A percentile compares a stretch with the other conserved stretches of the same genome.
These are phyloP conservation scores for Adelognathus sp. DNA, from an alignment of 2,888 invertebrate species.

Conservation along the genomic window DNA sequence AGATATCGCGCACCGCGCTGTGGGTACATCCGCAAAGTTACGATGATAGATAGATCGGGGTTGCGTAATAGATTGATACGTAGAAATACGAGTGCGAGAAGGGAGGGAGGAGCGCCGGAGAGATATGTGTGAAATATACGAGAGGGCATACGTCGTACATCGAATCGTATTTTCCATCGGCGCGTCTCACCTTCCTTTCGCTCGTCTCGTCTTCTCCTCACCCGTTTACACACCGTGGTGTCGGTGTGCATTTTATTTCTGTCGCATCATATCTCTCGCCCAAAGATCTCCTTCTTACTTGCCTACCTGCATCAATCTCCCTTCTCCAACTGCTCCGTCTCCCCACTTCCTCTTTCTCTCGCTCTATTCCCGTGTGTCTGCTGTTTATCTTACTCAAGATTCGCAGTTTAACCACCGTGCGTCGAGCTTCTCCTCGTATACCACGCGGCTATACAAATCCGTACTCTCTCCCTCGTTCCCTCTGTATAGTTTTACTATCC, in stretches of 20 bases:
- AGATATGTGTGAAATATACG: slow-evolving; percentile 8
- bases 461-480: not conserved
- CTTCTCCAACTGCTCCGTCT: not conserved
- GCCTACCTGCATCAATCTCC: slow-evolving; percentile 2
- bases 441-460: slow-evolving; percentile 55
- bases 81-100: slow-evolving; percentile 22
- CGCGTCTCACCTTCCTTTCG: slow-evolving; percentile 3
- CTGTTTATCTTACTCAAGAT: slow-evolving; percentile 57
- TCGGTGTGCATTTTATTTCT: slow-evolving; percentile 29
- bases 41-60: slow-evolving; percentile 46
- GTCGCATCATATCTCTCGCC: slow-evolving; percentile 6
- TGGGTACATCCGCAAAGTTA: slow-evolving; percentile 23
- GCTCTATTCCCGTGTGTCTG: slow-evolving; percentile 10
- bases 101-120: not conserved
- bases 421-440: slow-evolving; percentile 45
- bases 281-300: not conserved
- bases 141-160: slow-evolving; percentile 13
- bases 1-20: slow-evolving; percentile 3
- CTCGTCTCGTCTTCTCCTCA: not conserved
- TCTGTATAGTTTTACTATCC: not conserved
- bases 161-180: slow-evolving; percentile 22
- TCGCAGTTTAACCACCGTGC: slow-evolving; percentile 55
- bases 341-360: not conserved
- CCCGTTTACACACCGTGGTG: too few relatives aligned
- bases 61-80: slow-evolving; percentile 54